Conservation (phyloP, 2,797 vertebrate species). For the Sebastes jordani region DNA sequence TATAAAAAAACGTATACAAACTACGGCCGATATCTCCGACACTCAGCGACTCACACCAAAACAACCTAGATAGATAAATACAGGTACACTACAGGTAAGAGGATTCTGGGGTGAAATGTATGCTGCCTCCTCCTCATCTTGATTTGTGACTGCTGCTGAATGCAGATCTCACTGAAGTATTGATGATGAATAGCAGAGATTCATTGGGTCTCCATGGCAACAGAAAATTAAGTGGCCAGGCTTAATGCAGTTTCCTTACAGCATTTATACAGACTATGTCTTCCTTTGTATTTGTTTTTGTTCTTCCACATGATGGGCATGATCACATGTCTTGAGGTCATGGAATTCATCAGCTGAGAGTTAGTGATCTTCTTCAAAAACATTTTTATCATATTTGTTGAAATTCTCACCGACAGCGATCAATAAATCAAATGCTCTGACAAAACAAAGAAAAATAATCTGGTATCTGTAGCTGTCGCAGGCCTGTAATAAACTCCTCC, state of each 20-base stretch:
- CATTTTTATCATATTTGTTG: too few relatives aligned
- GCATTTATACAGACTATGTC: background rate
- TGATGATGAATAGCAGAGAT: background rate
- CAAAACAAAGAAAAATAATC: too few relatives aligned
- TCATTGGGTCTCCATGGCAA: slow-evolving; percentile 6
- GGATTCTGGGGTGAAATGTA: background rate
- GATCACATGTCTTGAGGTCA: background rate
- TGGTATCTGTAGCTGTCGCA: too few relatives aligned
- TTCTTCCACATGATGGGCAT: background rate
- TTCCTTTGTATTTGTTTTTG: background rate
- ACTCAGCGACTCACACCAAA: background rate
- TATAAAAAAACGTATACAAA: background rate
- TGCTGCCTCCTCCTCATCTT: background rate
- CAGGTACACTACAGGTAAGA: background rate
- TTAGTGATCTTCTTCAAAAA: background rate
- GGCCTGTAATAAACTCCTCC: too few relatives aligned
- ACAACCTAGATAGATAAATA: background rate
- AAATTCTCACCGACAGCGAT: too few relatives aligned
- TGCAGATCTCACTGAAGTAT: background rate
- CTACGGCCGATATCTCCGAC: too few relatives aligned
- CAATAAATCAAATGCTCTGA: too few relatives aligned
- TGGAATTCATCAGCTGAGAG: background rate
- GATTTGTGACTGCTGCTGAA: background rate
- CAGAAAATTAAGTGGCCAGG: background rate
- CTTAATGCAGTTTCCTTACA: background rate